phyloP scores from a whole-genome alignment of 2,888 invertebrate species.

The Platycheirus rosarum region DNA sequence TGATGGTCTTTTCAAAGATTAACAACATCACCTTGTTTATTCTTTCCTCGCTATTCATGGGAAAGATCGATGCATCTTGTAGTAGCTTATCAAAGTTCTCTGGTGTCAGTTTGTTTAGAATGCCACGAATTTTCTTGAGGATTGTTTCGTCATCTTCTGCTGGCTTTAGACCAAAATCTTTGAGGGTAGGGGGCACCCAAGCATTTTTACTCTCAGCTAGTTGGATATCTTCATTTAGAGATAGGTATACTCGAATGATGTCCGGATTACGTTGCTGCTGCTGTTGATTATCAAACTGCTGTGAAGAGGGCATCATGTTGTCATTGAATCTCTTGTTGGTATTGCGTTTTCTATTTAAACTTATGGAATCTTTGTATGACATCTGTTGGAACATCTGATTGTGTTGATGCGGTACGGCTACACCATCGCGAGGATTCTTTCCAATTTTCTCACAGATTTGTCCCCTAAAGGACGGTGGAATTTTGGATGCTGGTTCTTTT shows the following conservation, averaged over 20 bases:
- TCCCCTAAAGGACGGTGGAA: conserved; percentile 35
- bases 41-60: conserved; percentile 78
- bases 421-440: conserved; percentile 29
- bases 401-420: conserved; percentile 16
- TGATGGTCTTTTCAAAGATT: conserved; percentile 81
- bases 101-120: conserved; percentile 80
- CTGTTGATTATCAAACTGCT: conserved; percentile 72
- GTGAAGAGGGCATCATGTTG: not conserved
- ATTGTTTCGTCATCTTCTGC: conserved; percentile 77
- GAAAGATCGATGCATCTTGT: conserved; percentile 79
- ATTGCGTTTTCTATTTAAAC: conserved; percentile 77
- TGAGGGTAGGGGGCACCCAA: conserved; percentile 79
- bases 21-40: conserved; percentile 81
- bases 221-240: conserved; percentile 80
- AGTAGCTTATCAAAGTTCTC: conserved; percentile 80
- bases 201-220: conserved; percentile 80
- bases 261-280: conserved; percentile 78
- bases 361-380: conserved; percentile 78
- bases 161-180: conserved; percentile 71
- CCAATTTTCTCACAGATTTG: conserved; percentile 44
- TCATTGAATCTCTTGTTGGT: conserved; percentile 68
- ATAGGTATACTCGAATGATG: conserved; percentile 80
- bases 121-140: conserved; percentile 80
- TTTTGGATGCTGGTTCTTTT: conserved; percentile 48
- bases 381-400: conserved; percentile 78